Conservation (phyloP, 2,797 vertebrate genomes). For the Dipus sagitta region DNA sequence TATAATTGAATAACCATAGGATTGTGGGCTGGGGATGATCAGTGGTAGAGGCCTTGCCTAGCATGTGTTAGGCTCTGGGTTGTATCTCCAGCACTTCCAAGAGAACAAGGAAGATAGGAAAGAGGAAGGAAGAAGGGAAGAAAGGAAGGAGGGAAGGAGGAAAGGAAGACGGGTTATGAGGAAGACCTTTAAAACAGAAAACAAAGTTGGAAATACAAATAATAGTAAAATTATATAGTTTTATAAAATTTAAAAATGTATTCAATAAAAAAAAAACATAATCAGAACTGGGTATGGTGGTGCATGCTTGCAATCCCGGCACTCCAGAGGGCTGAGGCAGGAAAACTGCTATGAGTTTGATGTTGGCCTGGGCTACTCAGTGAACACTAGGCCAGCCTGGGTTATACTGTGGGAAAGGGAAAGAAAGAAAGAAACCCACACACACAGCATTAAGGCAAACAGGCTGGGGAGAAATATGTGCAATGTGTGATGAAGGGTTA, state of each 20-base stretch:
- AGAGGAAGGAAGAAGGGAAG: too few species aligned
- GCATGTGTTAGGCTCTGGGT: too few species aligned
- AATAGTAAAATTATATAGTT: neutral
- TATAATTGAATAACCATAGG: conserved; percentile 2
- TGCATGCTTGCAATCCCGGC: neutral
- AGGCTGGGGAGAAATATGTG: conserved; percentile 4
- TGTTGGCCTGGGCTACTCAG: neutral
- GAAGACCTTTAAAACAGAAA: conserved; percentile 29
- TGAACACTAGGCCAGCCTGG: neutral
- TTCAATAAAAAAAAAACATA: neutral
- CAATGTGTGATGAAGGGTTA: conserved; percentile 3
- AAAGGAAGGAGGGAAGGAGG: too few species aligned
- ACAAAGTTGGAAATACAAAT: conserved; percentile 42
- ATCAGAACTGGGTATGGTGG: neutral
- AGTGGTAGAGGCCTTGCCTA: neutral
- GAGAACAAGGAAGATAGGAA: neutral
- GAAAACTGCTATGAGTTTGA: neutral
- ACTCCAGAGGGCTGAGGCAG: neutral
- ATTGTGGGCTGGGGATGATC: neutral
- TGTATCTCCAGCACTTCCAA: neutral
- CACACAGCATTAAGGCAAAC: conserved; percentile 37
- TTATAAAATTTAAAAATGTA: neutral
- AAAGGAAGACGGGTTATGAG: neutral
- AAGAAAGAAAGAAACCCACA: neutral
- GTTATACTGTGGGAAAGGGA: neutral